Base-by-base conservation (phyloP, 2,113 vertebrate genomes). In the Prietella phreatophila region DNA sequence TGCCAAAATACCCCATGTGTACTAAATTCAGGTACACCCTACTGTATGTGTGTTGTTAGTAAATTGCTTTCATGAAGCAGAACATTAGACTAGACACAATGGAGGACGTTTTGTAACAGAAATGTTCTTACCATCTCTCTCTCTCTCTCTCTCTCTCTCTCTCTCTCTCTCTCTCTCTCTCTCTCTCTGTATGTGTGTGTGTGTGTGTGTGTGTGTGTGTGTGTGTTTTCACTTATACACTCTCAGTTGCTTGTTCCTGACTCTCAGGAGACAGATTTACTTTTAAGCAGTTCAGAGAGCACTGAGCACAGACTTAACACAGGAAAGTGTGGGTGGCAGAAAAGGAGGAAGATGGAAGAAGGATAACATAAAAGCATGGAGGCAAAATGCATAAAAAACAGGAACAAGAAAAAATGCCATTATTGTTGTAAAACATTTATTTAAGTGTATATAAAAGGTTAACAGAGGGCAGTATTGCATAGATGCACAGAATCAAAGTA, bases 211-310 rank as follows among this genome's bases (percentile, higher is more conserved):
- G 89, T 61, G 85, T 15, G 33, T 80, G 75, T 53, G 53, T 58
- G 61, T 71, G 78, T 19, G 58, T 61, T 50, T 78, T 69, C 50
- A 82, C 78, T 87, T 93, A 91, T 93, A 94, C 92, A 92, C 93
- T 65, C 80, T 94, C 88, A 91, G 91, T 89, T 88, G 90, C 90
- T 88, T 92, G 92, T 94, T 85, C 85, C 92, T 92, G 92, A 89
- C 88, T 89, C 89, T 91, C 87, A 80, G 89, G 73, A 93, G 91
- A 90, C 91, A 89, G 86, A 91, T 92, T 86, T 93, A 93, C 83
- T 94, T 91, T 93, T 92, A 87, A 11, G 92, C 90, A 93, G 91
- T 92, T 83, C 90, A 92, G 93, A 90, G 73, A 92, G 90, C 91
- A 92, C 84, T 91, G 91, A 91, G 85, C 91, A 87, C 85, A 88